Evolutionary conservation across 2,888 invertebrate species (phyloP), one percentile per base, ranked within the genome.

Genomic region (Anorthoa munda): DNA sequence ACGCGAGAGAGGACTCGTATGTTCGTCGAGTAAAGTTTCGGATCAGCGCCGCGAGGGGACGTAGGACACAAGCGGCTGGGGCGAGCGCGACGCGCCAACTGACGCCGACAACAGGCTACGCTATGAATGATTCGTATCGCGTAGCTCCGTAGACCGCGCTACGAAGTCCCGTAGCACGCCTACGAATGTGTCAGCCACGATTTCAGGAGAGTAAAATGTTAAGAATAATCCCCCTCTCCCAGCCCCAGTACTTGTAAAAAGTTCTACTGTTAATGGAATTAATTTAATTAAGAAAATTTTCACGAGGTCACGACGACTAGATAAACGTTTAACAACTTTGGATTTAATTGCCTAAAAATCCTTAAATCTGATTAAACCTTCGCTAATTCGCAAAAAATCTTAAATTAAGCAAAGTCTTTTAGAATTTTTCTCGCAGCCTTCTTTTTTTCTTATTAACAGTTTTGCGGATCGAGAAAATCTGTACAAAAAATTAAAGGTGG

Each of bases 81-180:
- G 31, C 74, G 77, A 88, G 83, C 87, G 88, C 87, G 77, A 61
- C 81, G 86, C 87, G 87, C 88, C 66, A 67, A 87, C 87, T 87
- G 87, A 75, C 74, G 51, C 46, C 53, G 69, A 53, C 46, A 39
- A 18, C 73, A 53, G 78, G 55, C 68, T 69, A 48, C 67, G 53
- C 66, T 63, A 77, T 69, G 75, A 84, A 84, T 80, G 78, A 74
- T 61, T 68, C 81, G 81, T 79, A 85, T 75, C 75, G 59, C 76
- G 78, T 86, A 85, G 86, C 86, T 53, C 63, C 74, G 81, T 86
- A 86, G 84, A 59, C 50, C 67, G 48, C 48, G 69, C 86, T 65
- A 70, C 75, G 69, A 67, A 58, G 13, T n/a, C 21, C 39, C 75
- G 85, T 86, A 83, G 77, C 56, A 60, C 77, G 72, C 86, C 88